Evolutionary conservation across 2,113 vertebrate species (phyloP).

Genomic region (Plecturocebus donacophilus): DNA sequence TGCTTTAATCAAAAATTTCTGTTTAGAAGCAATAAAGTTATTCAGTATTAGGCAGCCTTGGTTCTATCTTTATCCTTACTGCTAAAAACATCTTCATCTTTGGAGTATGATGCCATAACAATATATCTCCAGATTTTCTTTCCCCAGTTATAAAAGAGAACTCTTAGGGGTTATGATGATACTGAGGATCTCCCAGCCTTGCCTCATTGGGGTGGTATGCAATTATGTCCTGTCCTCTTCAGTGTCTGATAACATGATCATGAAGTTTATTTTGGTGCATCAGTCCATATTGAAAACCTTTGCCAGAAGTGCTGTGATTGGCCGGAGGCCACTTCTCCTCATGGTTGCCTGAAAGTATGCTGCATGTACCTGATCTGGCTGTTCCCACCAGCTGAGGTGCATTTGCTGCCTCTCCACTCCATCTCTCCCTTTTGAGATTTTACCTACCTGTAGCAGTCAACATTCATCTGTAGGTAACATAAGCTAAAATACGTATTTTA

Average conservation of each 20-base stretch:
- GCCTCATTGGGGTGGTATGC: background rate
- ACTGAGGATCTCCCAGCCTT: background rate
- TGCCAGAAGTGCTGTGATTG: background rate
- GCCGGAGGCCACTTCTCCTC: background rate
- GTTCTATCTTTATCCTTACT: constrained; percentile 41
- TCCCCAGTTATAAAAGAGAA: background rate
- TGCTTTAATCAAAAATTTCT: constrained; percentile 68
- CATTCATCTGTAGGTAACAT: background rate
- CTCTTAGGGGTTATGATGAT: background rate
- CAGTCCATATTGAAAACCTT: background rate
- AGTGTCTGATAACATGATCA: background rate
- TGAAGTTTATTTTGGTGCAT: background rate
- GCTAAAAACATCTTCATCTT: constrained; percentile 28
- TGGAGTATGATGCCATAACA: background rate
- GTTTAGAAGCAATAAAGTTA: constrained; percentile 65
- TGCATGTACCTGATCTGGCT: too few species aligned
- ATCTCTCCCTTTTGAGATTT: background rate
- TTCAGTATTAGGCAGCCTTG: background rate
- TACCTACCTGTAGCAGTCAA: background rate
- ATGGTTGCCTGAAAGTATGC: background rate
- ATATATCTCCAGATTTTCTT: background rate
- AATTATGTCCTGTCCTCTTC: background rate
- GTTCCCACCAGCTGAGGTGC: background rate
- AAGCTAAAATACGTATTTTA: background rate
- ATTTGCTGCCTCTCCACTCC: background rate